phyloP scores from a whole-genome alignment of 2,797 vertebrate species.

The Silurus lanzhouensis region DNA sequence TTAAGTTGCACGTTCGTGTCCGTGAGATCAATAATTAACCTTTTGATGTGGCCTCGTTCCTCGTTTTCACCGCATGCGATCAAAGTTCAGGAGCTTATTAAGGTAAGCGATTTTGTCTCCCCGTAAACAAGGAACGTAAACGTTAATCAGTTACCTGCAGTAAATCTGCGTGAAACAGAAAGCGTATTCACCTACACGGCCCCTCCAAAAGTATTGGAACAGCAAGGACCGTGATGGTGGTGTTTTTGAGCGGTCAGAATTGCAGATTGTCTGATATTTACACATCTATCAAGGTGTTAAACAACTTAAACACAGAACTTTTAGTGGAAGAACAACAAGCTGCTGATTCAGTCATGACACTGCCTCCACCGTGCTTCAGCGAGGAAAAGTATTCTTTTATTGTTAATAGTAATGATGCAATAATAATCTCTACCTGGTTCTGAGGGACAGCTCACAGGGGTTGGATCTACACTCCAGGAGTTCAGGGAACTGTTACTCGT shows the following conservation, averaged over 20 bases:
- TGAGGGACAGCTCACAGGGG: conserved; percentile 8
- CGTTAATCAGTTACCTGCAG: conserved; percentile 52
- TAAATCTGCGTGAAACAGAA: conserved; percentile 14
- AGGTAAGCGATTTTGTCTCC: conserved; percentile 59
- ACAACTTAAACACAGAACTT: too few relatives aligned
- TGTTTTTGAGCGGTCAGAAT: background rate
- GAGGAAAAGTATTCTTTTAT: background rate
- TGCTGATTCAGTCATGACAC: background rate
- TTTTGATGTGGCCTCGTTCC: conserved; percentile 25
- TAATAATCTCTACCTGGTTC: conserved; percentile 61
- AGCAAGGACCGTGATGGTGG: background rate
- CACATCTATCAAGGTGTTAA: too few relatives aligned
- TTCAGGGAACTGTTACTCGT: conserved; percentile 52
- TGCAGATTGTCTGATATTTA: background rate
- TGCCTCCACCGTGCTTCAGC: background rate
- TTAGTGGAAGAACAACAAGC: too few relatives aligned
- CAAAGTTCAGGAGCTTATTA: conserved; percentile 60
- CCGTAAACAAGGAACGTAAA: conserved; percentile 50
- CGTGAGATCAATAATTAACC: conserved; percentile 59
- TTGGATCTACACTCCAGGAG: conserved; percentile 49
- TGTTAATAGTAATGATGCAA: too few relatives aligned
- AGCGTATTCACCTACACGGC: background rate
- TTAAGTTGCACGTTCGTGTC: conserved; percentile 5
- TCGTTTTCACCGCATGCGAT: conserved; percentile 37
- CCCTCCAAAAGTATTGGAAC: background rate